These are phyloP conservation scores for Mythimna lalbum DNA, from an alignment of 2,888 invertebrate species.

Conservation along the genomic window DNA sequence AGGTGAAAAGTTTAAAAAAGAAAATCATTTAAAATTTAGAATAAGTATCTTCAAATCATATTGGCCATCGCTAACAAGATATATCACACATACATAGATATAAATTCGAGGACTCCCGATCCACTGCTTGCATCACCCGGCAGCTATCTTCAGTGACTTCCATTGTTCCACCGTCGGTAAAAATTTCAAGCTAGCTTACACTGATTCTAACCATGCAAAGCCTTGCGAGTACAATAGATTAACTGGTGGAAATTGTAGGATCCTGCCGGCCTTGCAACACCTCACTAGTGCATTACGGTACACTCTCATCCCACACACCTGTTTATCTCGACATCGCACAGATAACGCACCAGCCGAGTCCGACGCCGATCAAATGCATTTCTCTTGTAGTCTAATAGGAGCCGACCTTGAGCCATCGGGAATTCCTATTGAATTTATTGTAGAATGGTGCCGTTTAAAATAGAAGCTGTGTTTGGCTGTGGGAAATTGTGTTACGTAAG, in stretches of 20 bases:
- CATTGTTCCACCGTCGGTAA: neutral
- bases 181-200: neutral
- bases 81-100: too few relatives aligned
- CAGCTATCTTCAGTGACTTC: neutral
- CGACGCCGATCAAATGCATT: constrained; percentile 83
- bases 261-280: constrained; percentile 34
- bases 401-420: constrained; percentile 63
- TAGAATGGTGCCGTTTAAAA: constrained; percentile 61
- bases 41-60: too few relatives aligned
- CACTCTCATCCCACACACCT: constrained; percentile 74
- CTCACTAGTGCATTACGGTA: constrained; percentile 60
- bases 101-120: neutral
- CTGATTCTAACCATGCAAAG: neutral
- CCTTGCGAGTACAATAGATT: neutral
- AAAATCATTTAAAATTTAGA: too few relatives aligned
- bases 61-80: neutral
- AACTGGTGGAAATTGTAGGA: neutral
- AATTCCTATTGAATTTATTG: constrained; percentile 65
- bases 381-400: constrained; percentile 87
- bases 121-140: too few relatives aligned
- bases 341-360: constrained; percentile 70
- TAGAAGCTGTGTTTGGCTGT: constrained; percentile 63
- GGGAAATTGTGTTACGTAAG: constrained; percentile 61
- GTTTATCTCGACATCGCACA: constrained; percentile 81
- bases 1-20: too few relatives aligned